Evolutionary conservation across 2,797 vertebrate species (phyloP), one percentile per base, ranked within the genome.

Genomic region (Spizella passerina): DNA sequence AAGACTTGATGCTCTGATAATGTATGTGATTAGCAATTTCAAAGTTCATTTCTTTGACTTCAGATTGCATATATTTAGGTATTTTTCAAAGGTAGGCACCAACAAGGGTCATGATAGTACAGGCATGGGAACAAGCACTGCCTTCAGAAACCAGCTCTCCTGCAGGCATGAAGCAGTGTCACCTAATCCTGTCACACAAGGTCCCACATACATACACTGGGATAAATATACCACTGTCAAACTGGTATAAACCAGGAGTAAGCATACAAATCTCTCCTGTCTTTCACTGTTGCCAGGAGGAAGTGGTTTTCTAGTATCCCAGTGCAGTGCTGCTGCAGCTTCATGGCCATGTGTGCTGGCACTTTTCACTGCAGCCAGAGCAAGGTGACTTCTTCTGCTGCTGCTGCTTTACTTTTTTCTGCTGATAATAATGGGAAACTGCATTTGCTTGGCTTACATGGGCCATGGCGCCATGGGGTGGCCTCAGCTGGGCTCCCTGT

Each of bases 331-430:
- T 85, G 55, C 50, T 69, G 60, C 47, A 80, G 30, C 22, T 50
- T 68, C 46, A 13, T 7, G 15, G 56, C 41, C 24, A 6, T 5
- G 3, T 0, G 0, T 43, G 27, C 53, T 4, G 13, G 34, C 29
- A 13, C 20, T 47, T 60, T 61, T 91, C 21, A 20, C 43, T 53
- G 34, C 59, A 53, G 34, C 1, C 5, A 59, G 27, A 39, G 22
- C 2, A 6, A 53, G 19, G 23, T 47, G 34, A 38, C 49, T 55
- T 66, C 49, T 78, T 2, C 36, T 27, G 7, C 38, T 78, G 9
- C 41, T 75, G 14, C 49, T 75, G 38, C 52, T 85, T 88, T 80
- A 24, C 41, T 32, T 49, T 75, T 41, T 32, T 64, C 22, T 61
- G 43, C 8, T 52, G 14, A 9, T 46, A 53, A 24, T 59, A 61